These are phyloP conservation scores for Tholera decimalis DNA, from an alignment of 2,888 invertebrate genomes.

Conservation along the genomic window DNA sequence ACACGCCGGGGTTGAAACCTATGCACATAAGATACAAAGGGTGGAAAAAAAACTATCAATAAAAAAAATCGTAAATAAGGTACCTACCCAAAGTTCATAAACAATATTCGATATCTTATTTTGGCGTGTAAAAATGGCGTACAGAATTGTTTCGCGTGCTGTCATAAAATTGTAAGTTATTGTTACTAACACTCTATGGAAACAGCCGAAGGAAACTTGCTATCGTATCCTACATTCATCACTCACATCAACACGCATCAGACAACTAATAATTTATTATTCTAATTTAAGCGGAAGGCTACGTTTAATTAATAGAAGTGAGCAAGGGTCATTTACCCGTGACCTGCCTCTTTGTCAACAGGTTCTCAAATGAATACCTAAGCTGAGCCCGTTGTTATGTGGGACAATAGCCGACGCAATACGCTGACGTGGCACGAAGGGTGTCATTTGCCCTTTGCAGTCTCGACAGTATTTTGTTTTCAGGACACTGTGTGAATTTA, in stretches of 20 bases:
- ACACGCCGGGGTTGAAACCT: neutral
- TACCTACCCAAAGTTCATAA: too few relatives aligned
- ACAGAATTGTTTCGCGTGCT: too few relatives aligned
- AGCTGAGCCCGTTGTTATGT: slow-evolving; percentile 25
- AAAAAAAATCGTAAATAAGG: too few relatives aligned
- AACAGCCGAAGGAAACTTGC: neutral
- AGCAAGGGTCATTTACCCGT: slow-evolving; percentile 45
- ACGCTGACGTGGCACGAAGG: slow-evolving; percentile 37
- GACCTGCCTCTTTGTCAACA: slow-evolving; percentile 44
- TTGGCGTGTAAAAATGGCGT: too few relatives aligned
- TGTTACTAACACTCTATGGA: too few relatives aligned
- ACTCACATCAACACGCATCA: neutral
- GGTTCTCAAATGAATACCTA: slow-evolving; percentile 43
- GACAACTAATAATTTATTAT: slow-evolving; percentile 6
- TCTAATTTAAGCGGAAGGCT: neutral
- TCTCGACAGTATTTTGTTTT: slow-evolving; percentile 3
- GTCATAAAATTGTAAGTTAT: too few relatives aligned
- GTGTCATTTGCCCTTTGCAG: slow-evolving; percentile 33
- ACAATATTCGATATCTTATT: too few relatives aligned
- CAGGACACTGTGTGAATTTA: neutral
- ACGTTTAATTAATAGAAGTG: slow-evolving; percentile 33
- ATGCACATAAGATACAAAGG: too few relatives aligned
- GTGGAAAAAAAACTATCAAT: neutral
- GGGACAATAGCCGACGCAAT: slow-evolving; percentile 33
- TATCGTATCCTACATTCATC: neutral